These are phyloP conservation scores for Prunella strophiata DNA, from an alignment of 2,797 vertebrate genomes.

Conservation along the genomic window DNA sequence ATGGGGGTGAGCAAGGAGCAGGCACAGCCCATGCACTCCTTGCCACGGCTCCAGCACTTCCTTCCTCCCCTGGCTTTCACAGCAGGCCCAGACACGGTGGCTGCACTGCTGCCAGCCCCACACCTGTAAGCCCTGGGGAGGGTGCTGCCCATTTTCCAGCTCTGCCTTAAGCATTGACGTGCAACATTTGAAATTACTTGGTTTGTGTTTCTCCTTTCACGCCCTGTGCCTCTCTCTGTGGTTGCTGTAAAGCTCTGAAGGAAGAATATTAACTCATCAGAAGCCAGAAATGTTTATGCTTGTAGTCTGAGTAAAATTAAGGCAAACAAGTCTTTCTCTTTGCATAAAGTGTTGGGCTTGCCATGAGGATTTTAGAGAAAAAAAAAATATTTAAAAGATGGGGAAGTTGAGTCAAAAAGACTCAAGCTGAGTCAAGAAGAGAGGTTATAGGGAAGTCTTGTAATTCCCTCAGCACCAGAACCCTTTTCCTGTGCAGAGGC, in stretches of 20 bases:
- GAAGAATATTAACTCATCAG: background rate
- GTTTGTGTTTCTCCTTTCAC: background rate
- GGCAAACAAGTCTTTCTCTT: background rate
- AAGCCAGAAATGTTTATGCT: background rate
- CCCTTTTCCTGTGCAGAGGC: fast-evolving
- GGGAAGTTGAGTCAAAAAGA: background rate
- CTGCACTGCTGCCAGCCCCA: background rate
- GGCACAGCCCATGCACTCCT: background rate
- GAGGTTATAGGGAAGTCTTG: background rate
- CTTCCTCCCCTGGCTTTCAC: background rate
- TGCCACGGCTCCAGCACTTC: fast-evolving
- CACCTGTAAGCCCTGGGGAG: fast-evolving
- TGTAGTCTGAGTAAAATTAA: background rate
- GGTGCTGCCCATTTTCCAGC: background rate
- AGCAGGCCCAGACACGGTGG: background rate
- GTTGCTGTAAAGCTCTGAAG: background rate
- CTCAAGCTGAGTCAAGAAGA: background rate
- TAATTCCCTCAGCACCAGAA: background rate
- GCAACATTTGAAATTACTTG: background rate
- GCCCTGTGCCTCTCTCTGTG: fast-evolving
- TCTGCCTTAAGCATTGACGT: fast-evolving
- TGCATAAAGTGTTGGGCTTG: fast-evolving
- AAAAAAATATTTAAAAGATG: background rate
- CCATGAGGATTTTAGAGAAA: fast-evolving
- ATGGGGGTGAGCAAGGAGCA: background rate